phyloP scores from a whole-genome alignment of 2,888 invertebrate species.

The Hyalella azteca region DNA sequence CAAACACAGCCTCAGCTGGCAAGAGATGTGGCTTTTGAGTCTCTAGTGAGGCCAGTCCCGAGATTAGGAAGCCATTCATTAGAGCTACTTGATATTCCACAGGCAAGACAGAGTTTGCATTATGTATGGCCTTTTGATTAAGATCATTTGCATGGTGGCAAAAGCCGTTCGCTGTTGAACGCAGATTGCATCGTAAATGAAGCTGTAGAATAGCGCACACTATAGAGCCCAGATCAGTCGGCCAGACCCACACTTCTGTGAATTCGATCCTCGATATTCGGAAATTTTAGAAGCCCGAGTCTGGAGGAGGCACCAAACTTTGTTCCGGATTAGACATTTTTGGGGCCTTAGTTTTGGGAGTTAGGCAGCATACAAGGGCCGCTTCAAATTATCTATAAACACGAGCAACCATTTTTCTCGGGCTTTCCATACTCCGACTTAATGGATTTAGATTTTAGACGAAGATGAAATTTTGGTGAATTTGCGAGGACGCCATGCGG shows the following conservation, averaged over 20 bases:
- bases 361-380: not conserved
- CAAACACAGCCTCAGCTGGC: not conserved
- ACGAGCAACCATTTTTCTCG: not conserved
- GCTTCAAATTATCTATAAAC: constrained; percentile 20
- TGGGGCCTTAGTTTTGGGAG: not conserved
- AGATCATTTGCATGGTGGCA: constrained; percentile 24
- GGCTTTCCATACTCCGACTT: not conserved
- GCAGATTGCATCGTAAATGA: constrained; percentile 10
- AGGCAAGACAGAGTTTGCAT: constrained; percentile 18
- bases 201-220: not conserved
- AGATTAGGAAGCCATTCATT: constrained; percentile 3
- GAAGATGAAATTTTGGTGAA: no score
- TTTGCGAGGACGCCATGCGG: no score
- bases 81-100: constrained; percentile 11
- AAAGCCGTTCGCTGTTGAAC: constrained; percentile 6
- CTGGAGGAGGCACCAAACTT: not conserved
- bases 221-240: not conserved
- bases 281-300: constrained; percentile 3
- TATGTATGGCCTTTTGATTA: constrained; percentile 29
- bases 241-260: not conserved
- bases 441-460: no score
- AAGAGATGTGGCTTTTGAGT: not conserved
- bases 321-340: constrained; percentile 2
- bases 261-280: constrained; percentile 3
- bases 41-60: not conserved